Evolutionary conservation across 2,797 vertebrate species (phyloP).

Genomic region (Acrossocheilus fasciatus): DNA sequence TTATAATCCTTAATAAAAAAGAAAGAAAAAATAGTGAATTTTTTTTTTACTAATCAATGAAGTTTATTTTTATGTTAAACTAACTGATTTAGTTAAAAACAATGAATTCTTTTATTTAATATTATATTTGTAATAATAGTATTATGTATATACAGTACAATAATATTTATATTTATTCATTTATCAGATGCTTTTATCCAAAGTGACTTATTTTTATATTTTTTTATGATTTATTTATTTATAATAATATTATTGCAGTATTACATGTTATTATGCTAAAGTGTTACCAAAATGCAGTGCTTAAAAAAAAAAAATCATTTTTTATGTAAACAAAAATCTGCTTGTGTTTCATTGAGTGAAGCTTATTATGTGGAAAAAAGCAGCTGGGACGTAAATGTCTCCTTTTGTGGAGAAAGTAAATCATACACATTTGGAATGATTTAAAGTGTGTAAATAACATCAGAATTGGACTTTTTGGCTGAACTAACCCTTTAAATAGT

Average conservation of each 20-base stretch:
- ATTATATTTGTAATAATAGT: background rate
- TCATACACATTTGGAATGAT: background rate
- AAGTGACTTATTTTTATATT: background rate
- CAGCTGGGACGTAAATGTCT: background rate
- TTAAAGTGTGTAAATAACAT: background rate
- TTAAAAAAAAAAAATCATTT: background rate
- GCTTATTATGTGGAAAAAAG: background rate
- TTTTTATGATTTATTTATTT: background rate
- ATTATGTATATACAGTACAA: background rate
- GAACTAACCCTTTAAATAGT: constrained; percentile 7
- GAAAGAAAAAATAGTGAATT: too few species aligned
- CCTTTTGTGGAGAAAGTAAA: background rate
- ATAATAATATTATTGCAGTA: background rate
- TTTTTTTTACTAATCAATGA: background rate
- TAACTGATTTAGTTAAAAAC: background rate
- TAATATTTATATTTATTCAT: background rate
- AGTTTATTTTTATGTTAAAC: background rate
- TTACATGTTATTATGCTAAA: too few species aligned
- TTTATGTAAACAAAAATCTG: background rate
- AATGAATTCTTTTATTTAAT: background rate
- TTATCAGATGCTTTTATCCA: background rate
- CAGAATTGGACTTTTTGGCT: background rate
- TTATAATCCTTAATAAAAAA: background rate
- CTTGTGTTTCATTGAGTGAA: background rate
- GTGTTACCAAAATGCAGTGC: background rate